Conservation (phyloP, 2,797 vertebrate genomes). For the Acanthurus tractus region DNA sequence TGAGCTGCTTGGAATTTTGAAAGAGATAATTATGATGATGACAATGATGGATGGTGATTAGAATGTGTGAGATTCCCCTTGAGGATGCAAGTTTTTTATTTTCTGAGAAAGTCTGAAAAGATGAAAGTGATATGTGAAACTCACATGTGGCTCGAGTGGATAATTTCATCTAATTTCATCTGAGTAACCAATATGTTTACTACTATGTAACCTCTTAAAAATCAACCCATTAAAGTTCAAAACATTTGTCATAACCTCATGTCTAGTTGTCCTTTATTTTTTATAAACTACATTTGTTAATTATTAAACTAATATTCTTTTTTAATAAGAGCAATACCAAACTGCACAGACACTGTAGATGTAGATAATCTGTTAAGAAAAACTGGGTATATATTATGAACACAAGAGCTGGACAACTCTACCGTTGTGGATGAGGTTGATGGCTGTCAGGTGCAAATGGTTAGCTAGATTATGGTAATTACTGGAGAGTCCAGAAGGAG, state of each 20-base stretch:
- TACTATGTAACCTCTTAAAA: conserved; percentile 81
- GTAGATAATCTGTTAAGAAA: not conserved
- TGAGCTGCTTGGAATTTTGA: conserved; percentile 43
- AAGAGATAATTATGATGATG: conserved; percentile 10
- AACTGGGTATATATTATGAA: no score
- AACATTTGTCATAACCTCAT: conserved; percentile 75
- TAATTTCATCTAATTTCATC: conserved; percentile 73
- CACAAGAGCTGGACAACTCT: no score
- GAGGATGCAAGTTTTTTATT: conserved; percentile 42
- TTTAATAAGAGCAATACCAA: no score
- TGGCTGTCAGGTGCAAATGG: no score
- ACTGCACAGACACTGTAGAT: not conserved
- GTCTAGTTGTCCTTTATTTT: conserved; percentile 22
- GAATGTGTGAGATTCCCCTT: conserved; percentile 40
- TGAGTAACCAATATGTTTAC: conserved; percentile 82
- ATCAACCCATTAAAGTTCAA: conserved; percentile 81
- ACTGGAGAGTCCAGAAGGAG: no score
- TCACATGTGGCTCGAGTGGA: conserved; percentile 59
- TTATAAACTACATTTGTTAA: not conserved
- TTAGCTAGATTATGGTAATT: no score
- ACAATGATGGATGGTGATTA: conserved; percentile 5
- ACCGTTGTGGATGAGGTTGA: no score
- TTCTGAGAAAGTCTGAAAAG: conserved; percentile 45
- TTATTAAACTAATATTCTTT: no score
- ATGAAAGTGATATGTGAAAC: conserved; percentile 48